These are phyloP conservation scores for Temnothorax nylanderi DNA, from an alignment of 1,140 invertebrate genomes.

Conservation along the genomic window DNA sequence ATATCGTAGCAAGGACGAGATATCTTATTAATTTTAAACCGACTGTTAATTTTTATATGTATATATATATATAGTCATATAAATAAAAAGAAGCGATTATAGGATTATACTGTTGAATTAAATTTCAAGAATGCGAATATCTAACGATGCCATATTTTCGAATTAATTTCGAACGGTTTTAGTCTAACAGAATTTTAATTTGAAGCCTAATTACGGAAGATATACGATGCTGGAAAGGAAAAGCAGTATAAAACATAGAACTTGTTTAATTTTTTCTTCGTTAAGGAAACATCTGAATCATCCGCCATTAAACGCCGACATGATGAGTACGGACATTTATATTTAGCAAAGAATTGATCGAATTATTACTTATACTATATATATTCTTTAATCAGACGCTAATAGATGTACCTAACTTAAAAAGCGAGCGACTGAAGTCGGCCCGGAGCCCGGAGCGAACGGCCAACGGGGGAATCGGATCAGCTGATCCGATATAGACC, in stretches of 20 bases:
- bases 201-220: neutral
- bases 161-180: neutral
- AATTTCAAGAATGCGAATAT: neutral
- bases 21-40: neutral
- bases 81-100: too few relatives aligned
- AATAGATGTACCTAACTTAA: neutral
- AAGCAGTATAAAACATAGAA: neutral
- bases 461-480: neutral
- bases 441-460: neutral
- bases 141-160: neutral
- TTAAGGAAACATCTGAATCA: neutral
- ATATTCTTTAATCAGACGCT: neutral
- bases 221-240: neutral
- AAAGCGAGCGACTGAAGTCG: neutral
- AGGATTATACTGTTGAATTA: neutral
- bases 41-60: neutral
- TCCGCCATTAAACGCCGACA: neutral
- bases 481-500: conserved; percentile 57
- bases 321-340: neutral
- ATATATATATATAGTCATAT: too few relatives aligned
- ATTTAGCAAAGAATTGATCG: neutral
- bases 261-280: neutral
- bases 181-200: neutral
- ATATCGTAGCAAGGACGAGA: neutral
- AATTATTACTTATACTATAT: too few relatives aligned